Percentiles rank a stretch among this genome's conserved stretches.
phyloP scores from a whole-genome alignment of 2,113 vertebrate species.

The Seriola quinqueradiata region DNA sequence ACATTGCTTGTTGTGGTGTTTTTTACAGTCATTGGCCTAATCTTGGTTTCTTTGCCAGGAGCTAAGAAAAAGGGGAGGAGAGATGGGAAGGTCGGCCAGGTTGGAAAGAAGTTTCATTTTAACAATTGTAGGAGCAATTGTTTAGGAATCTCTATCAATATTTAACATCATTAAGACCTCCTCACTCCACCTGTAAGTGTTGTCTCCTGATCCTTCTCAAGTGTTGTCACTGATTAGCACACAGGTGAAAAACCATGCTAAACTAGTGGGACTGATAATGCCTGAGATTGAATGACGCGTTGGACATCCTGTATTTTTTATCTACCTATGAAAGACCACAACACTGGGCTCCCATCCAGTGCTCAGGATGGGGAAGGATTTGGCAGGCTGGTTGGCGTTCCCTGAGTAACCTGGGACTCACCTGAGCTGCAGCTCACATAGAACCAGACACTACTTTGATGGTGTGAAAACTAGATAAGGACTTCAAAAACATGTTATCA shows the following conservation, averaged over 20 bases:
- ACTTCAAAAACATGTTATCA: constrained; percentile 67
- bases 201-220: constrained; percentile 4
- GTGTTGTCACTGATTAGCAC: constrained; percentile 21
- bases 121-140: not conserved
- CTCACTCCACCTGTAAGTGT: not conserved
- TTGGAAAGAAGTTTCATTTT: not conserved
- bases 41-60: constrained; percentile 16
- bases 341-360: constrained; percentile 41
- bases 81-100: not conserved
- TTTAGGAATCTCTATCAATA: constrained; percentile 5
- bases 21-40: constrained; percentile 14
- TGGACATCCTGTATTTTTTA: constrained; percentile 39
- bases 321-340: constrained; percentile 24
- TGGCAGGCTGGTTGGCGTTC: constrained; percentile 34
- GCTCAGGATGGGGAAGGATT: constrained; percentile 41
- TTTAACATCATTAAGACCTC: constrained; percentile 10
- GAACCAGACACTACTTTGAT: constrained; percentile 43
- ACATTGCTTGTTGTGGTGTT: not conserved
- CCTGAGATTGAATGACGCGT: constrained; percentile 9
- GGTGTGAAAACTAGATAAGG: constrained; percentile 66
- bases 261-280: constrained; percentile 2
- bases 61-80: not conserved
- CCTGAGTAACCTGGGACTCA: constrained; percentile 48
- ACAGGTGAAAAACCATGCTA: not conserved
- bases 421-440: constrained; percentile 48